Base-by-base conservation (phyloP, 1,140 invertebrate species). In the Gonioctena quinquepunctata region DNA sequence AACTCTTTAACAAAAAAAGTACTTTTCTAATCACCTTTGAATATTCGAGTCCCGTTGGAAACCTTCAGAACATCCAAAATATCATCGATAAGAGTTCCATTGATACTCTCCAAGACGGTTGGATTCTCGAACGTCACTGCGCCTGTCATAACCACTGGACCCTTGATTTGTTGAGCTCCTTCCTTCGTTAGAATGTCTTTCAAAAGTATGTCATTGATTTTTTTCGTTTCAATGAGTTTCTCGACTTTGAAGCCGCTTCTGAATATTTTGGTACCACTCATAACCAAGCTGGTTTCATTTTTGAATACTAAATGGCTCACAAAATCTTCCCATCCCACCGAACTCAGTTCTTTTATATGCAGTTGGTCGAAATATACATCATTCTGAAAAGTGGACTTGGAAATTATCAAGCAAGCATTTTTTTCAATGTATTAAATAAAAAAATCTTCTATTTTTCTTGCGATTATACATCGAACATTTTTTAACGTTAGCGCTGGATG, bases 181-280 rank as follows among this genome's bases (percentile, higher is more conserved):
- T 73, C 56, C 33, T 77, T 81, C 2, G 71, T 74, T 28, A 83
- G 63, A 60, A 83, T 78, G 50, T 80, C 62, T 27, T 76, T 65
- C 8, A 81, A 23, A n/a, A n/a, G 16, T 3, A 82, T 72, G 11
- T 67, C 61, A 50, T 83, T 83, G 0, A 83, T 19, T 25, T 64
- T 64, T 21, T 78, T 27, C 2, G 76, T 78, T 76, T 81, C 76
- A 21, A 83, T 72, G n/a, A 78, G 64, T 60, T 78, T 76, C 5
- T 68, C 27, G 2, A 82, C 80, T 27, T 49, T 59, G 3, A 82
- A 70, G 57, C 77, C 78, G 5, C 78, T 76, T 23, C 62, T 6
- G 60, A 81, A 82, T 1, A 21, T 22, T 70, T 75, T 77, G 11
- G 49, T 50, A 49, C 64, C 65, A 4, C 63, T 11, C n/a, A 81